Evolutionary conservation across 2,797 vertebrate species (phyloP), one percentile per base, ranked within the genome.

Genomic region (Malurus splendens): DNA sequence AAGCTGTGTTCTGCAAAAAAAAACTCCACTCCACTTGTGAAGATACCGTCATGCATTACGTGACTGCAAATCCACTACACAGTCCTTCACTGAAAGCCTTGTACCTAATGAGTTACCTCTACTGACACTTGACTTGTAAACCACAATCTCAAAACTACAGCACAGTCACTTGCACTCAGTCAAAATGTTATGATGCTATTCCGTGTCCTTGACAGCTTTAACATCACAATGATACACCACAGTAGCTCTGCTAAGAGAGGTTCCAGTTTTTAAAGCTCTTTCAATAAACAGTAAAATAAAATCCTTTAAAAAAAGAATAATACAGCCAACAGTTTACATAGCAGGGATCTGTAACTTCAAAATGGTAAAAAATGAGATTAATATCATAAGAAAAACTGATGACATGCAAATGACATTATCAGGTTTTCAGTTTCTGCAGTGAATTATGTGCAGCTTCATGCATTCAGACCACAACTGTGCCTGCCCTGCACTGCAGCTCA

Each of bases 91-190:
- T 48, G 59, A 81, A 86, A 86, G 28, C 23, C 62, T 28, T 22
- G 41, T 10, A 90, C 78, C 51, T 91, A 89, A 87, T 70, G 65
- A 83, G 45, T 72, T 89, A 86, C 82, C 51, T 72, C 25, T 85
- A 56, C 55, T 77, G 56, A 82, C 74, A 88, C 73, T 83, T 68
- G 45, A 48, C 52, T 91, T 76, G 64, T 57, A 89, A 92, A 68
- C n/a, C 65, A 68, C 38, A 54, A 11, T 81, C 59, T 85, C 83
- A 85, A 66, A 88, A 85, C 55, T 82, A 64, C 42, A 87, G 52
- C 65, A 75, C 59, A 83, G 83, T 85, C 75, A 84, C 32, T 55
- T 64, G 38, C 60, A 64, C 51, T 80, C 55, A 74, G 59, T 54
- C 57, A 89, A 82, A 86, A 74, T 24, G 20, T 71, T 80, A 86